Conservation (phyloP, 2,797 vertebrate genomes). For the Vespertilio murinus region DNA sequence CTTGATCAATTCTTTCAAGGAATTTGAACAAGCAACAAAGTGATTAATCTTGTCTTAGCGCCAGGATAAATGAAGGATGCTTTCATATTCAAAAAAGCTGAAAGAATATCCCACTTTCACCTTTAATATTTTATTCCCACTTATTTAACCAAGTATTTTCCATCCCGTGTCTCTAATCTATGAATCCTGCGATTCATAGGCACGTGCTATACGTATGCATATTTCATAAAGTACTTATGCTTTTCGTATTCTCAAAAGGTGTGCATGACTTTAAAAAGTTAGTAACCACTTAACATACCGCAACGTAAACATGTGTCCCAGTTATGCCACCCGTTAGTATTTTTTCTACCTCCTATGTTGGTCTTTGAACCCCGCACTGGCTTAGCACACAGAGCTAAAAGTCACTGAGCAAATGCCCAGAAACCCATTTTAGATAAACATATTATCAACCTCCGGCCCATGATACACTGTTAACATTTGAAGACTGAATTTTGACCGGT, state of each 20-base stretch:
- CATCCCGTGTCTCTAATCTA: background rate
- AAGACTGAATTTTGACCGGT: background rate
- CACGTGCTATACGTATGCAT: background rate
- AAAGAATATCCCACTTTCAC: background rate
- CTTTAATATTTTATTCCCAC: slow-evolving; percentile 3
- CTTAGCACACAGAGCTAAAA: background rate
- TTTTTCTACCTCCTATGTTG: background rate
- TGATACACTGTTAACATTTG: background rate
- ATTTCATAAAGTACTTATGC: background rate
- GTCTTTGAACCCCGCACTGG: background rate
- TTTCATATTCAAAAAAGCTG: background rate
- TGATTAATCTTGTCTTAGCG: background rate
- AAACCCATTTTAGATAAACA: background rate
- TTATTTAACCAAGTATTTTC: background rate
- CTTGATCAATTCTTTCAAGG: background rate
- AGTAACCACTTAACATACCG: background rate
- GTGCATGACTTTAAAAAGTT: background rate
- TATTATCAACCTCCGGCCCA: background rate
- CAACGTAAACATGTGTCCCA: background rate
- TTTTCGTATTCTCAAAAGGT: background rate
- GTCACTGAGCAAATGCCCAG: background rate
- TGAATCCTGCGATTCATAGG: background rate
- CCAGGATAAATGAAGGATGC: background rate
- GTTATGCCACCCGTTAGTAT: background rate
- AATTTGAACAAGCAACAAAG: background rate